A percentile compares a stretch with the other conserved stretches of the same genome.
These are phyloP conservation scores for Drosophila vallismaia DNA, from an alignment of 2,888 invertebrate genomes.

Conservation along the genomic window DNA sequence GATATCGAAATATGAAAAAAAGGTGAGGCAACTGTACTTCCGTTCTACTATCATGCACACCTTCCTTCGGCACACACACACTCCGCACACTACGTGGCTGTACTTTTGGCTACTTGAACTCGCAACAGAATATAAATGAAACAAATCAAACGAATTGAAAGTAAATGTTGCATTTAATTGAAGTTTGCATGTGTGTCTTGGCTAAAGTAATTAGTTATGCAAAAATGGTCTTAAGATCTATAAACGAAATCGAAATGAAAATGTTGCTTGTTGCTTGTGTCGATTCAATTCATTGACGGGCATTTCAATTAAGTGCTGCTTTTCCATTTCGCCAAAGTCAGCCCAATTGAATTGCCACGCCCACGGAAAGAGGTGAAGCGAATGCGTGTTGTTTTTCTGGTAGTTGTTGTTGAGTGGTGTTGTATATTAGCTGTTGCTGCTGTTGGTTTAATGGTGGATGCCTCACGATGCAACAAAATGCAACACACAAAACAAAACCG, in stretches of 20 bases:
- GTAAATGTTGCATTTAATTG: conserved; percentile 67
- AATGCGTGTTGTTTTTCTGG: conserved; percentile 33
- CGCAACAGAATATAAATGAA: conserved; percentile 47
- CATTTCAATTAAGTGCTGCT: conserved; percentile 73
- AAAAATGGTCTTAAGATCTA: conserved; percentile 62
- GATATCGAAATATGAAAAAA: conserved; percentile 17
- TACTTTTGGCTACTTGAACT: conserved; percentile 56
- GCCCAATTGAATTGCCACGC: conserved; percentile 65
- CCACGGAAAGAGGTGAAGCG: conserved; percentile 27
- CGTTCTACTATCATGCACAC: conserved; percentile 45
- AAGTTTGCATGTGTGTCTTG: conserved; percentile 35
- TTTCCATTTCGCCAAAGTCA: conserved; percentile 67
- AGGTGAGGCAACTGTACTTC: conserved; percentile 29
- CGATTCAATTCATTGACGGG: conserved; percentile 21
- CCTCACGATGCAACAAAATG: conserved; percentile 82
- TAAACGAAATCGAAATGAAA: conserved; percentile 36
- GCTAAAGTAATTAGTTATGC: conserved; percentile 44
- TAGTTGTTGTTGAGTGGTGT: conserved; percentile 22
- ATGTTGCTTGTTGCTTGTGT: conserved; percentile 14
- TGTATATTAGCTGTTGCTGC: conserved; percentile 34
- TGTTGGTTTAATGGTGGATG: conserved; percentile 26
- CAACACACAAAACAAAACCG: conserved; percentile 83
- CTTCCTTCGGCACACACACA: conserved; percentile 15
- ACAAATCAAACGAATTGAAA: conserved; percentile 52
- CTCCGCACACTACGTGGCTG: conserved; percentile 58